Base-by-base conservation (phyloP, 2,888 invertebrate genomes). In the Lacanobia oleracea region DNA sequence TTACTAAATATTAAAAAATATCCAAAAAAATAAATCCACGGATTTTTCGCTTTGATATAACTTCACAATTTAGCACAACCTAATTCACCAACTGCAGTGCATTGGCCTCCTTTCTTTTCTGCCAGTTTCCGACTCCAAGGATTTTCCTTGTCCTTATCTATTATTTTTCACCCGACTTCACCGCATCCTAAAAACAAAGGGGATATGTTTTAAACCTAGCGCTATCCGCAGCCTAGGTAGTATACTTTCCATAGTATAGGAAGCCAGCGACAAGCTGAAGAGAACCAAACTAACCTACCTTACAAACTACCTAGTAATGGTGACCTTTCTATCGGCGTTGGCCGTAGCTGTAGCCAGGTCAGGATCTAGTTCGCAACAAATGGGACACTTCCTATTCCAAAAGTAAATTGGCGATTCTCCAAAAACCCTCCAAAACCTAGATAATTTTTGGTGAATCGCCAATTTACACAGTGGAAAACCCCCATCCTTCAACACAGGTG, bases 381-480 rank as follows among this genome's bases (percentile, higher is more conserved):
- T 64, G 14, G 27, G 48, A 56, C 73, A 73, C 64, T 54, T 72
- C 48, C 72, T 72, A 21, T 56, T 72, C 48, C 54, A 48, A 72
- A 72, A 72, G 5, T 54, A 21, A 48, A 14, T 64, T 72, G 72
- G 72, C 54, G 21, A 9, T 48, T 1, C 2, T 72, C 27, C 63
- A 57, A 66, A 27, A n/a, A n/a, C n/a, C n/a, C n/a, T n/a, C n/a
- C n/a, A n/a, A n/a, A n/a, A n/a, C n/a, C n/a, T n/a, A n/a, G n/a
- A n/a, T n/a, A n/a, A n/a, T n/a, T n/a, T n/a, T n/a, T n/a, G n/a
- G n/a, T n/a, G n/a, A n/a, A n/a, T n/a, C n/a, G n/a, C n/a, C n/a
- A n/a, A n/a, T n/a, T n/a, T n/a, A 27, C 27, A 27, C 27, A 27
- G 27, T 27, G 27, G 27, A 27, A 27, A 27, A 27, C 27, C 27